Base-by-base conservation (phyloP, 2,888 invertebrate species). In the Agrochola lota region DNA sequence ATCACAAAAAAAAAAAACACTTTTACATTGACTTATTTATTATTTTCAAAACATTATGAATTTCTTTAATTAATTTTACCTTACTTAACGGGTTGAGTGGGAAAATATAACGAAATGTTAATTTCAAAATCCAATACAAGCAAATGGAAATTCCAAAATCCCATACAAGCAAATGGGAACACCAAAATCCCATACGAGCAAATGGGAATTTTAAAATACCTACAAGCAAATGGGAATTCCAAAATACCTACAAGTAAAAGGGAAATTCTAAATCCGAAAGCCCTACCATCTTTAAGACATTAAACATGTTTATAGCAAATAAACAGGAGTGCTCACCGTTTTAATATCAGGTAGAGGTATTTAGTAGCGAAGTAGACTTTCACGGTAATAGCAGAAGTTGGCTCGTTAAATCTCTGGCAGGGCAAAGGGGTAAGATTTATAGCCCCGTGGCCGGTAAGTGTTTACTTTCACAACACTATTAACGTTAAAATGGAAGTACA, bases 321-420 rank as follows among this genome's bases (percentile, higher is more conserved):
- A 74, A 81, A 85, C 77, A 57, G 82, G 26, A 74, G 85, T 71
- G 69, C 69, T 84, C 30, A 84, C 30, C 64, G 59, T 71, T 85
- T 85, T 75, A 81, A 85, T 63, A 75, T 49, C 59, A 83, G 71
- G 76, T 81, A 55, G 6, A 68, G 49, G 70, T 76, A 81, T 76
- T 83, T 62, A 70, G 76, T 59, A 67, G 52, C 49, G 23, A 64
- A 77, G 60, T 77, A 55, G 70, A 59, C 59, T 71, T 73, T 52
- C 40, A 2, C 62, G 15, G 35, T 77, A 82, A 83, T 73, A 60
- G 85, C 17, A 12, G 46, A 77, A 82, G 69, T 77, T 83, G n/a
- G 30, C 59, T 82, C 83, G 73, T 85, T 77, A 85, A 83, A 83
- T 83, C 83, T 85, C 40, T 67, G 30, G 35, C 30, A 40, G 46